Evolutionary conservation across 2,888 invertebrate species (phyloP).

Genomic region (Fragum whitleyi): DNA sequence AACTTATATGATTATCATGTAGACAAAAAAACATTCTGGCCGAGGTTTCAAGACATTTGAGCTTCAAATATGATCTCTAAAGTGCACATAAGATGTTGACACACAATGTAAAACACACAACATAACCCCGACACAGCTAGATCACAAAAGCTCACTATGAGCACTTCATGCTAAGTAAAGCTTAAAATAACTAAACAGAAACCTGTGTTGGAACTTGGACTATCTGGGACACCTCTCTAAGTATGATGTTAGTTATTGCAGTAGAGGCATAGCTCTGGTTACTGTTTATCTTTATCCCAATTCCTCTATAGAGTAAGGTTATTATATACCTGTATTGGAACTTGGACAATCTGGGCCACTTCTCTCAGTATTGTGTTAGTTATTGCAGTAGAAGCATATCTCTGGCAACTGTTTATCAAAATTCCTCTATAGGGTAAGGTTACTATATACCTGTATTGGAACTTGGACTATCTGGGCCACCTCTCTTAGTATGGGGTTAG

Average conservation of each 20-base stretch:
- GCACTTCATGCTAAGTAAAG: no score
- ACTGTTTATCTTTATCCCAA: constrained; percentile 85
- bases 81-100: no score
- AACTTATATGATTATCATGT: no score
- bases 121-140: no score
- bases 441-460: constrained; percentile 86
- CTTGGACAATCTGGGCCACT: constrained; percentile 84
- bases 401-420: no score
- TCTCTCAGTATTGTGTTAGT: constrained; percentile 86
- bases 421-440: no score
- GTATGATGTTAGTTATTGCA: constrained; percentile 85
- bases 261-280: constrained; percentile 87
- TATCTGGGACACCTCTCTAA: constrained; percentile 85
- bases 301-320: constrained; percentile 84
- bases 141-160: no score
- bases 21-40: no score
- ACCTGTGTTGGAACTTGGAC: constrained; percentile 86
- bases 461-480: constrained; percentile 85
- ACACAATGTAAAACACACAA: no score
- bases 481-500: constrained; percentile 85
- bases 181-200: no score
- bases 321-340: constrained; percentile 86
- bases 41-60: no score
- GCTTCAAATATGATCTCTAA: no score
- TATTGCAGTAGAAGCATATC: constrained; percentile 86